Percentiles rank a stretch among this genome's conserved stretches.
Evolutionary conservation across 1,140 invertebrate genomes (phyloP).

Genomic region (Zeugodacus cucurbitae): DNA sequence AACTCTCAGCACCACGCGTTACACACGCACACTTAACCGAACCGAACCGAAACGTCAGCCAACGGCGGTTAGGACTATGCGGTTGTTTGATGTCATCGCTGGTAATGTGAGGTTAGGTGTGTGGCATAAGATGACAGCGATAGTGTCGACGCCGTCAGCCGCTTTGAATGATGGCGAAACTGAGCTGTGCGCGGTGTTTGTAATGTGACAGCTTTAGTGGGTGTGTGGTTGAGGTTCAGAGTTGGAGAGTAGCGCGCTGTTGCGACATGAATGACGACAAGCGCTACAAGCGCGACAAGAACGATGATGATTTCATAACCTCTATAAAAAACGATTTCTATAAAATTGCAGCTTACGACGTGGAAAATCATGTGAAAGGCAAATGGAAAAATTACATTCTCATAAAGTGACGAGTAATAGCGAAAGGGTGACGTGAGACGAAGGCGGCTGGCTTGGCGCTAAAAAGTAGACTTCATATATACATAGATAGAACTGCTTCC

Average conservation of each 20-base stretch:
- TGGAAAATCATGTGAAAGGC: background rate
- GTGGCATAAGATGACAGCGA: background rate
- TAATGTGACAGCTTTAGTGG: background rate
- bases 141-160: background rate
- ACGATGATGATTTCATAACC: slow-evolving; percentile 43
- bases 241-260: background rate
- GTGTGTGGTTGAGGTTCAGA: background rate
- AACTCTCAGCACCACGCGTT: background rate
- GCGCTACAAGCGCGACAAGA: background rate
- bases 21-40: background rate
- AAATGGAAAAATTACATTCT: background rate
- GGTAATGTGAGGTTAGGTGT: too few species aligned
- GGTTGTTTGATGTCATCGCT: too few species aligned
- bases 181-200: background rate
- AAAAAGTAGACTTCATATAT: background rate
- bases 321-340: slow-evolving; percentile 22
- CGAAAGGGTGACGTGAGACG: background rate
- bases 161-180: slow-evolving; percentile 20
- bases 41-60: too few species aligned
- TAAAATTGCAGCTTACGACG: background rate
- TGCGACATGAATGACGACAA: background rate
- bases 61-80: background rate
- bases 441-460: background rate
- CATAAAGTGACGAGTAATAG: background rate
- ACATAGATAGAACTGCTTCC: background rate